Conservation (phyloP, 2,888 invertebrate genomes). For the Galerucella nymphaeae region DNA sequence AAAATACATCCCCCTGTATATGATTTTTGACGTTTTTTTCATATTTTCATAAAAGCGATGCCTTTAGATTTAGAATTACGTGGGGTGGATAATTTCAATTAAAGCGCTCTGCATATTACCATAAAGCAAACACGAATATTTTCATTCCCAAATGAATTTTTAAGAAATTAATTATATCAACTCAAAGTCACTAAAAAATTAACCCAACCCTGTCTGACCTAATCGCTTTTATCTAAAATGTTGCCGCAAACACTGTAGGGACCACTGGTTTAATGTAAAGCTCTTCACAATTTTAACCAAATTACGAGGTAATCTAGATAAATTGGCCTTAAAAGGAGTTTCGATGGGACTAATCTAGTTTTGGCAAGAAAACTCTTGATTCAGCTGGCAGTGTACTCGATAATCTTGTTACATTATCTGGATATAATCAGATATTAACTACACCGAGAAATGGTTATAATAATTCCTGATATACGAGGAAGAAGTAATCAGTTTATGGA, state of each 20-base stretch:
- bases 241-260: not conserved
- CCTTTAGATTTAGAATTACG: too few species aligned
- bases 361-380: not conserved
- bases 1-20: too few species aligned
- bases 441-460: not conserved
- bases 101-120: too few species aligned
- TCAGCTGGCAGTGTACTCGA: not conserved
- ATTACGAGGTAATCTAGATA: slow-evolving; percentile 11
- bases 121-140: too few species aligned
- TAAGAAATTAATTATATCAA: too few species aligned
- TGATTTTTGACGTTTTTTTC: too few species aligned
- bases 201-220: not conserved
- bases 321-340: slow-evolving; percentile 1
- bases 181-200: not conserved
- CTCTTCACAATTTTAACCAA: slow-evolving; percentile 7
- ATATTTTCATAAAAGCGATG: too few species aligned
- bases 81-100: too few species aligned
- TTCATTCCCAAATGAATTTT: too few species aligned
- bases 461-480: not conserved
- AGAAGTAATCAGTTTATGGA: too few species aligned
- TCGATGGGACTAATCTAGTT: slow-evolving; percentile 7
- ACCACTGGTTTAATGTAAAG: slow-evolving; percentile 1
- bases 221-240: not conserved
- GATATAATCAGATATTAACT: not conserved
- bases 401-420: not conserved